Conservation (phyloP, 2,888 invertebrate species). For the Spodoptera picta region DNA sequence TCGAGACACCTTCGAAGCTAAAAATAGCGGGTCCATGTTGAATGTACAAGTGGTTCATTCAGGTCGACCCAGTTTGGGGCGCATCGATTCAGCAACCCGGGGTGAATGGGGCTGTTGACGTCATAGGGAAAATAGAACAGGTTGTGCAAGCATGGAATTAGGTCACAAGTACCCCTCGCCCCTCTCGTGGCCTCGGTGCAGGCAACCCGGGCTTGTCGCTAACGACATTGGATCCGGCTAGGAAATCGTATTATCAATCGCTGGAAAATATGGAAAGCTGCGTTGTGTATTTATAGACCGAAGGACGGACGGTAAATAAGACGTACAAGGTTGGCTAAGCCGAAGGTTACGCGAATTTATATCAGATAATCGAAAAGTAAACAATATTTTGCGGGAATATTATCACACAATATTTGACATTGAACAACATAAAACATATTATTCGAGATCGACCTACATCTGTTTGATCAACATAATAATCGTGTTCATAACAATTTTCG, state of each 20-base stretch:
- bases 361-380: slow-evolving; percentile 15
- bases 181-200: slow-evolving; percentile 58
- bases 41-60: slow-evolving; percentile 82
- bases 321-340: slow-evolving; percentile 49
- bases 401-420: not conserved
- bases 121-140: slow-evolving; percentile 83
- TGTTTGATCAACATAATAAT: too few species aligned
- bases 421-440: too few species aligned
- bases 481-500: too few species aligned
- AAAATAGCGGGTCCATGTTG: slow-evolving; percentile 77
- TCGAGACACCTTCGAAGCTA: slow-evolving; percentile 71
- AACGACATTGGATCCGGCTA: slow-evolving; percentile 52
- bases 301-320: slow-evolving; percentile 58
- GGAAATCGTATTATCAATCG: slow-evolving; percentile 61
- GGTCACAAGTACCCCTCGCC: slow-evolving; percentile 75
- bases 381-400: slow-evolving; percentile 11
- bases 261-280: slow-evolving; percentile 55
- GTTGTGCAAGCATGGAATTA: slow-evolving; percentile 79
- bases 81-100: slow-evolving; percentile 83
- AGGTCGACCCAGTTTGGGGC: slow-evolving; percentile 80
- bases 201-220: slow-evolving; percentile 55
- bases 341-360: slow-evolving; percentile 46
- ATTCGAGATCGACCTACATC: too few species aligned
- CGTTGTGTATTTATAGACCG: slow-evolving; percentile 63
- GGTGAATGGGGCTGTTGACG: slow-evolving; percentile 85